These are phyloP conservation scores for Trichonephila clavipes DNA, from an alignment of 1,140 invertebrate species.

Conservation along the genomic window DNA sequence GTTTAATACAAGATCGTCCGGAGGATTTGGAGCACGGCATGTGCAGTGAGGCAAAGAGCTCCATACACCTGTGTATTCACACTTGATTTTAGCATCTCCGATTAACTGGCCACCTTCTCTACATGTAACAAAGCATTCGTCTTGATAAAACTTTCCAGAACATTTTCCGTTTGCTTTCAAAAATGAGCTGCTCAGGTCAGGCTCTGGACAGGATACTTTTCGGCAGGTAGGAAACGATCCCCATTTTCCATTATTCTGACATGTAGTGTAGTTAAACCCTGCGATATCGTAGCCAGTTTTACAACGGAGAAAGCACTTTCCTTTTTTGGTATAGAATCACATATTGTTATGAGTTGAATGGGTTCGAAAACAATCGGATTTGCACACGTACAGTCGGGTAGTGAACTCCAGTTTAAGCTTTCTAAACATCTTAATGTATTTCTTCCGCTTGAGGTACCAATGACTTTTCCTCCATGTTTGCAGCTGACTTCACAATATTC, in stretches of 20 bases:
- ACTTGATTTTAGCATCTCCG: too few species aligned
- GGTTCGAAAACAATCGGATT: background rate
- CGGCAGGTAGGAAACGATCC: background rate
- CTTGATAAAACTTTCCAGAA: background rate
- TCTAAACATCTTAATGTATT: background rate
- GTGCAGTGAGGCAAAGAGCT: too few species aligned
- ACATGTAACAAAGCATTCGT: too few species aligned
- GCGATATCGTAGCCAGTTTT: background rate
- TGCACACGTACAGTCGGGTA: background rate
- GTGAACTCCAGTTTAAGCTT: background rate
- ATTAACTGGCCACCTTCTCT: too few species aligned
- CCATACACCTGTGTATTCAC: too few species aligned
- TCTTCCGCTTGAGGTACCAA: too few species aligned
- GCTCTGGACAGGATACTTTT: background rate
- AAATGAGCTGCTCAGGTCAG: too few species aligned
- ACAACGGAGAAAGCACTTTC: background rate
- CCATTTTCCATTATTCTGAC: conserved; percentile 13
- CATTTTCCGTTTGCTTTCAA: background rate
- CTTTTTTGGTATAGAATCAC: background rate
- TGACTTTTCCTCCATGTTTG: too few species aligned
- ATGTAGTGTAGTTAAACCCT: background rate
- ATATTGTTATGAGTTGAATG: background rate
- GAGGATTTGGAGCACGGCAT: background rate
- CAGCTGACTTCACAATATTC: too few species aligned
- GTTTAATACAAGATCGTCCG: background rate